Evolutionary conservation across 2,888 invertebrate species (phyloP), one percentile per base, ranked within the genome.

Genomic region (Ectemnius continuus): DNA sequence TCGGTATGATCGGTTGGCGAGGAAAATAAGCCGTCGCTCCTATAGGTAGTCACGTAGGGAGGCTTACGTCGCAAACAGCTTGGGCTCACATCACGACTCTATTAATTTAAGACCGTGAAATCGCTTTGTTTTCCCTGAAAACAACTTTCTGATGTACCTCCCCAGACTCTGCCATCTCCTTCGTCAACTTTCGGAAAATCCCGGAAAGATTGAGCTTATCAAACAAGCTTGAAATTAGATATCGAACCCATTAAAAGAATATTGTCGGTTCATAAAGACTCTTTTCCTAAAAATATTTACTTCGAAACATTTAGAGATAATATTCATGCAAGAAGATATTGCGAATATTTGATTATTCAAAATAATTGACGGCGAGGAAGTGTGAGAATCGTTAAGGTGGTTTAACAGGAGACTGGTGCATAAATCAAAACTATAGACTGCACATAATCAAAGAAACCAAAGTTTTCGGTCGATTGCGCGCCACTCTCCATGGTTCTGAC

Each of bases 1-100:
- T 70, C 80, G 73, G 78, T 78, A 78, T 84, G 85, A 87, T 87
- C 87, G 86, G 81, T 75, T 74, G 66, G 76, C 68, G 80, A 79
- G 80, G 86, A 84, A 87, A 88, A 86, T 88, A 88, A 89, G 88
- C 88, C 84, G 84, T 78, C 82, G 81, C 81, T 79, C 79, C 79
- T 80, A 80, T 72, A 83, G 82, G 81, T 85, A 88, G 88, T 88
- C 89, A 89, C 89, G 89, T 84, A 89, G 85, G 73, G 83, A 82
- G 83, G 86, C 86, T 88, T 87, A 87, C 76, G 69, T 81, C 73
- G 81, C 80, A 84, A 86, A 84, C 86, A 88, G 82, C 77, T 80
- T 36, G 71, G 73, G 59, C 65, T 58, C 78, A 66, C 70, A 61
- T 67, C 59, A 69, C 69, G 75, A 70, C 81, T 79, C 84, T 85